Evolutionary conservation across 2,113 vertebrate genomes (phyloP).

Genomic region (Xiphophorus couchianus): DNA sequence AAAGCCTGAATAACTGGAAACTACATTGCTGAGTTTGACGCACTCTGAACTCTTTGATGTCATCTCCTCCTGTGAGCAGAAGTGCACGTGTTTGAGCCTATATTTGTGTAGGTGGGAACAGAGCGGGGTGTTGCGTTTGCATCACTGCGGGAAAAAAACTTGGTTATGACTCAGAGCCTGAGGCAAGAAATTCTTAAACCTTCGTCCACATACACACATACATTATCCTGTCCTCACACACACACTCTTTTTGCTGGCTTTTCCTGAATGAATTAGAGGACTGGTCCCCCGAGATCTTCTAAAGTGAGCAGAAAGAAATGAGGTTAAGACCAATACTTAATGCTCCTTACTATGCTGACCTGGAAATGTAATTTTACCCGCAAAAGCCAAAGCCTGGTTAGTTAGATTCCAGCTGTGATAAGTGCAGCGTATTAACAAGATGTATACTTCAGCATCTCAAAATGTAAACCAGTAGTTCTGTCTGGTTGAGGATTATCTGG

Average conservation of each 20-base stretch:
- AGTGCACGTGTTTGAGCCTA: constrained; percentile 18
- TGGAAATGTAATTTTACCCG: constrained; percentile 48
- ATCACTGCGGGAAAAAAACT: constrained; percentile 42
- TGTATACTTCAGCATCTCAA: background rate
- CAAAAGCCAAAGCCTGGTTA: constrained; percentile 37
- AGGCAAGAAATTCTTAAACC: constrained; percentile 37
- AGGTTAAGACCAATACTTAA: constrained; percentile 67
- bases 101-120: constrained; percentile 24
- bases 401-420: constrained; percentile 13
- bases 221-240: background rate
- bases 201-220: constrained; percentile 6
- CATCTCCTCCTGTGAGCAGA: constrained; percentile 17
- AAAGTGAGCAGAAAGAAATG: constrained; percentile 65
- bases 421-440: background rate
- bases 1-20: constrained; percentile 29
- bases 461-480: background rate
- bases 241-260: constrained; percentile 29
- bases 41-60: constrained; percentile 28
- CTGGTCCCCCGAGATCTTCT: constrained; percentile 56
- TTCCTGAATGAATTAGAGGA: constrained; percentile 57
- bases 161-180: constrained; percentile 49
- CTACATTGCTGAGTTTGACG: constrained; percentile 2
- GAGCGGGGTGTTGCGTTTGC: constrained; percentile 27
- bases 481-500: constrained; percentile 2
- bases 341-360: constrained; percentile 35